These are phyloP conservation scores for Meandrina meandrites DNA, from an alignment of 92 coral and sea anemone genomes.

Conservation along the genomic window DNA sequence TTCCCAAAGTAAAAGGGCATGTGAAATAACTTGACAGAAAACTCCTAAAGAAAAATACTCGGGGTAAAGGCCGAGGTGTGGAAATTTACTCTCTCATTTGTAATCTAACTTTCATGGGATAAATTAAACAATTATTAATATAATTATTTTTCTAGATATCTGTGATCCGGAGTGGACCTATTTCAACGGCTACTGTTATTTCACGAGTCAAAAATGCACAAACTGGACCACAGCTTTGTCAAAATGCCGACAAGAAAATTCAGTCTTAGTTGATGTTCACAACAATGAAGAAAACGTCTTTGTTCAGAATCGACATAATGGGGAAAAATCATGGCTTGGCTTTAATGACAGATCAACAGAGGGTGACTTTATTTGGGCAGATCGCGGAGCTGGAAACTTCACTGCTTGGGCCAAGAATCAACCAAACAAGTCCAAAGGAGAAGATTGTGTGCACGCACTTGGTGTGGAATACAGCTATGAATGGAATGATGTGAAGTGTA, in stretches of 20 bases:
- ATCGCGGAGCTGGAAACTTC: background rate
- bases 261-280: background rate
- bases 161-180: background rate
- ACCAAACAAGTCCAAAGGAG: too few relatives aligned
- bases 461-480: background rate
- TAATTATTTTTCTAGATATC: background rate
- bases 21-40: too few relatives aligned
- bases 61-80: too few relatives aligned
- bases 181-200: conserved; percentile 1
- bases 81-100: too few relatives aligned
- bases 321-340: background rate
- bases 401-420: too few relatives aligned
- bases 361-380: conserved; percentile 6
- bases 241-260: background rate
- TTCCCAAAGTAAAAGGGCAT: too few relatives aligned
- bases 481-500: background rate
- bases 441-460: too few relatives aligned
- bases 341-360: conserved; percentile 3
- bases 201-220: background rate
- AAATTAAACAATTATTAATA: too few relatives aligned
- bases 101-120: too few relatives aligned
- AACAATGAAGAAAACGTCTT: conserved; percentile 1
- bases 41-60: too few relatives aligned
- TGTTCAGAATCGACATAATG: background rate
- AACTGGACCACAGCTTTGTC: background rate